Conservation (phyloP, 64 coral and sea anemone species). For the Montipora efflorescens region DNA sequence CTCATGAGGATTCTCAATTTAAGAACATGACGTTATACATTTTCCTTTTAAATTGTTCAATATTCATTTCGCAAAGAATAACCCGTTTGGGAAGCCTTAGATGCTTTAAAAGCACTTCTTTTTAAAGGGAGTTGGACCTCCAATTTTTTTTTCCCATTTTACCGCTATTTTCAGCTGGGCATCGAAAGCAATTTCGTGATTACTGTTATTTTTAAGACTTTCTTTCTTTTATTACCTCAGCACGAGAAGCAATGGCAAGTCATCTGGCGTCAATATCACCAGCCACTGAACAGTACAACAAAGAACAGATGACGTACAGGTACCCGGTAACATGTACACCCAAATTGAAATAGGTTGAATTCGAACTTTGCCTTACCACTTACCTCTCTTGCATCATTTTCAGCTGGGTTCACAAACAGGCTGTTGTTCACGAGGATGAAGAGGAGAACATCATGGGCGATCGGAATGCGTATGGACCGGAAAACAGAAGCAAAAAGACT, state of each 20-base stretch:
- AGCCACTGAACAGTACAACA: conserved; percentile 66
- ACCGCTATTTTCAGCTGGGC: no score
- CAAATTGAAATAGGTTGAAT: not conserved
- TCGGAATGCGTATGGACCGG: conserved; percentile 49
- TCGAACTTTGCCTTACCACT: no score
- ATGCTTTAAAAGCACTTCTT: no score
- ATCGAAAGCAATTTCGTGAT: no score
- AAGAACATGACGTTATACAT: no score
- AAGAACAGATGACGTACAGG: conserved; percentile 90
- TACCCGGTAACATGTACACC: not conserved
- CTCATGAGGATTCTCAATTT: no score
- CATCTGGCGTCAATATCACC: conserved; percentile 60
- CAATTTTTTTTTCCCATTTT: no score
- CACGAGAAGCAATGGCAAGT: conserved; percentile 54
- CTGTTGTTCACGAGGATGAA: conserved; percentile 81
- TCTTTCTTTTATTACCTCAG: conserved; percentile 4
- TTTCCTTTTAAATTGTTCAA: no score
- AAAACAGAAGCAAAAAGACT: conserved; percentile 42
- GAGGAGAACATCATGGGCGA: conserved; percentile 64
- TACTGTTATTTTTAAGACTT: not conserved
- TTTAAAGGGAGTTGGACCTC: no score
- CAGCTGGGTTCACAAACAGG: conserved; percentile 93
- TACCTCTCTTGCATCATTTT: not conserved
- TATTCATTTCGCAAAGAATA: no score
- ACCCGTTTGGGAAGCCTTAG: no score